phyloP scores from a whole-genome alignment of 1,140 invertebrate genomes.

The Drosophila willistoni region DNA sequence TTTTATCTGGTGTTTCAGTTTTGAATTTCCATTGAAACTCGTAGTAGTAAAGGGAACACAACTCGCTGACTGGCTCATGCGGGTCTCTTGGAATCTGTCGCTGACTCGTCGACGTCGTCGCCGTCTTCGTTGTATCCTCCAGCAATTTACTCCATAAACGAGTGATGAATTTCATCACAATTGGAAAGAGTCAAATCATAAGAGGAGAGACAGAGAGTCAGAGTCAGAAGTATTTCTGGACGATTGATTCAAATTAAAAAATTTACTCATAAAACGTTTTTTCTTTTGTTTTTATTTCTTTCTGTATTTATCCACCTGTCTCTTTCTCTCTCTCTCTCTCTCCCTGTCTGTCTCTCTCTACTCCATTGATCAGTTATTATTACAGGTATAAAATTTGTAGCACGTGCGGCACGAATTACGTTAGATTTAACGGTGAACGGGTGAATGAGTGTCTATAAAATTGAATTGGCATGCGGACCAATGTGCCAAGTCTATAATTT shows the following conservation, averaged over 20 bases:
- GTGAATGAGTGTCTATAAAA: slow-evolving; percentile 31
- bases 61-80: slow-evolving; percentile 44
- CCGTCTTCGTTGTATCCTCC: neutral
- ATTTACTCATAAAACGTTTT: slow-evolving; percentile 2
- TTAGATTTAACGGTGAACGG: slow-evolving; percentile 46
- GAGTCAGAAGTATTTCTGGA: neutral
- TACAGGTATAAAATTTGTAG: slow-evolving; percentile 21
- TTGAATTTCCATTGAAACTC: slow-evolving; percentile 68
- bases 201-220: slow-evolving; percentile 24
- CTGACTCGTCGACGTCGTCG: neutral
- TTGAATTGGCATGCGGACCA: slow-evolving; percentile 28
- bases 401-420: slow-evolving; percentile 45
- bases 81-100: slow-evolving; percentile 61
- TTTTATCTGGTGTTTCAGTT: slow-evolving; percentile 62
- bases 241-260: neutral
- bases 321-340: neutral
- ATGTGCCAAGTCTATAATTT: slow-evolving; percentile 28
- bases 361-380: slow-evolving; percentile 7
- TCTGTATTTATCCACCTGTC: neutral
- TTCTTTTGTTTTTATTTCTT: neutral
- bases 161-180: slow-evolving; percentile 64
- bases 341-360: neutral
- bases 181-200: slow-evolving; percentile 41
- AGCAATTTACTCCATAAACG: slow-evolving; percentile 4
- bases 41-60: slow-evolving; percentile 7